These are phyloP conservation scores for Sternotherus odoratus DNA, from an alignment of 2,797 vertebrate genomes.

Conservation along the genomic window DNA sequence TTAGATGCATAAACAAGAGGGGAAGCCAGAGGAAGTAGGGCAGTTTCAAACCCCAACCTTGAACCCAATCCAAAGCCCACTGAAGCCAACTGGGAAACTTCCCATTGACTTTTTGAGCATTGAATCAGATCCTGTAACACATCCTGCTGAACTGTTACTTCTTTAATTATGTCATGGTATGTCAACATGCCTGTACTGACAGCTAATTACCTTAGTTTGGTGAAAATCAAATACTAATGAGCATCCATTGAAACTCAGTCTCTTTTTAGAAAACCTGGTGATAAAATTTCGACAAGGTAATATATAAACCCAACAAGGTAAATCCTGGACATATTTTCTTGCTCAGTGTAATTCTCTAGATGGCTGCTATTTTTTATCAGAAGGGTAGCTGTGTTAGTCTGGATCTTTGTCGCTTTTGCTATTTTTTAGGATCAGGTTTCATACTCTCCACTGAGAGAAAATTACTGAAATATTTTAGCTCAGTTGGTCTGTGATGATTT, in stretches of 20 bases:
- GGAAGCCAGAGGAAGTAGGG: background rate
- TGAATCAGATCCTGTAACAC: background rate
- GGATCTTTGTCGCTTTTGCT: no score
- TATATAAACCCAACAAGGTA: background rate
- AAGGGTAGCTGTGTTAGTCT: no score
- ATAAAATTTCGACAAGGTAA: background rate
- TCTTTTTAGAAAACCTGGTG: background rate
- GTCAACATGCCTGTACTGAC: background rate
- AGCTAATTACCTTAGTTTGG: background rate
- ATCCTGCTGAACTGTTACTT: background rate
- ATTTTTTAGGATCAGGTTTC: background rate
- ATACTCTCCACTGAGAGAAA: no score
- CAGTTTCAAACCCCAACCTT: background rate
- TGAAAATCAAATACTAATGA: background rate
- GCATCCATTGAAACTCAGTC: background rate
- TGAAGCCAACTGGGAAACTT: background rate
- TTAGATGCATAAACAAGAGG: background rate
- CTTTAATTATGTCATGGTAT: background rate
- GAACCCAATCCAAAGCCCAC: background rate
- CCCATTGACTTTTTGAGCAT: background rate
- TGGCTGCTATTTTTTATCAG: background rate
- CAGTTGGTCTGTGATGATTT: no score
- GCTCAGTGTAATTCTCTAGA: background rate
- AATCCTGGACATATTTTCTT: conserved; percentile 1
- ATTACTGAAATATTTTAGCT: no score